Evolutionary conservation across 2,113 vertebrate species (phyloP), one percentile per base, ranked within the genome.

Genomic region (Tringa solitaria): DNA sequence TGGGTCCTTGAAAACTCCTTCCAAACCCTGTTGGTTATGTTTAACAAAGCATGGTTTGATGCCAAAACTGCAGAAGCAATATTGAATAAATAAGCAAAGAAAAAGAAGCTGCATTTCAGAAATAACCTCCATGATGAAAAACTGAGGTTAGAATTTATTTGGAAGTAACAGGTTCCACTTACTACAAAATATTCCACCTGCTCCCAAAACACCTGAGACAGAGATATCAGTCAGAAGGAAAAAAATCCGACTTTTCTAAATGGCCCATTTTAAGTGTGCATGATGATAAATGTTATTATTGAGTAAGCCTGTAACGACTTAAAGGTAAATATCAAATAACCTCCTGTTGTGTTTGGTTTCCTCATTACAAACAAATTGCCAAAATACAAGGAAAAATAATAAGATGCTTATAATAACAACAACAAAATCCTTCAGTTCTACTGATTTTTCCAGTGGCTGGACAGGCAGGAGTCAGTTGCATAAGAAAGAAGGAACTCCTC

Each of bases 291-390:
- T 39, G 11, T 15, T 27, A 68, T 54, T 43, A 73, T 4, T 13
- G 8, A 68, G 39, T 24, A 60, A 64, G 43, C 30, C 21, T 53
- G 13, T 53, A 68, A 82, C 45, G 33, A 65, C 51, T 75, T 82
- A 82, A 95, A 79, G 8, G 21, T 39, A 90, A 90, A 56, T 64
- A 87, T 14, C 65, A 85, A 83, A 22, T 43, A 96, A 54, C 43
- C 18, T 48, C 33, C 33, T 56, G 67, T 63, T 75, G 14, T 5
- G 6, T 51, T 59, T 91, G 30, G 37, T 87, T 82, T 95, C 79
- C 70, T 91, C 67, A 74, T 64, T 53, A 46, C 43, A 78, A 88
- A 79, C 27, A 77, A 84, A 84, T 80, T 67, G 84, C 28, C 43
- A 68, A 12, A 74, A 78, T 8, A 78, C 41, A 61, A 79, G n/a